Evolutionary conservation across 2,888 invertebrate species (phyloP).

Genomic region (Dryobotodes eremita): DNA sequence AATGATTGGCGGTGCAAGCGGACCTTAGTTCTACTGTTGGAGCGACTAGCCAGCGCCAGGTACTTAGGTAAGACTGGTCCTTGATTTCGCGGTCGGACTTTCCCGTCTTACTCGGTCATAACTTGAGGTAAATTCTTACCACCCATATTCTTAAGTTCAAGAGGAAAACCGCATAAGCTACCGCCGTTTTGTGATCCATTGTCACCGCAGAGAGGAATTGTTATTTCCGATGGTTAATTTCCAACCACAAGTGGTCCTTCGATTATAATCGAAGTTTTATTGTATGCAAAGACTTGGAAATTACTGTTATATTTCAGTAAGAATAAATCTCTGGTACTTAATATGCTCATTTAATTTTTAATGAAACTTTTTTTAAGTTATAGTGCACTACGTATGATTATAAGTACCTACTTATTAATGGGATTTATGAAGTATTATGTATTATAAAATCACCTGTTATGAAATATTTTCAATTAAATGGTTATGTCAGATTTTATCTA

Average conservation of each 20-base stretch:
- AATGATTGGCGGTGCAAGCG: too few species aligned
- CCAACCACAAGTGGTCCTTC: constrained; percentile 17
- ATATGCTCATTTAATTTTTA: not conserved
- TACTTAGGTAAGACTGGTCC: not conserved
- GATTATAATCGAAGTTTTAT: not conserved
- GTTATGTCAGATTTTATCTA: not conserved
- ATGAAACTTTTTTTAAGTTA: not conserved
- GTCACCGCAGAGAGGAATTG: not conserved
- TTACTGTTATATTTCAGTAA: not conserved
- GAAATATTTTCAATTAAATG: not conserved
- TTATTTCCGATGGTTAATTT: constrained; percentile 17
- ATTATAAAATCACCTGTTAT: not conserved
- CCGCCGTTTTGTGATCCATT: not conserved
- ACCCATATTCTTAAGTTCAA: not conserved
- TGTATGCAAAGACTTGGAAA: constrained; percentile 4
- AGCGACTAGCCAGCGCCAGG: not conserved
- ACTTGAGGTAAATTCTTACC: constrained; percentile 24
- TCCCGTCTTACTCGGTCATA: constrained; percentile 8
- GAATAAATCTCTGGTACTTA: constrained; percentile 1
- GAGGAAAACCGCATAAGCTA: constrained; percentile 50
- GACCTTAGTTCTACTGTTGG: not conserved
- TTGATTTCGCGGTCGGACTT: constrained; percentile 24
- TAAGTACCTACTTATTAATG: not conserved
- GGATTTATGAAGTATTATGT: not conserved
- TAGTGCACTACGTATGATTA: not conserved